Percentiles rank a stretch among this genome's conserved stretches.
phyloP scores from a whole-genome alignment of 1,140 invertebrate species.

The Bombus breviceps region DNA sequence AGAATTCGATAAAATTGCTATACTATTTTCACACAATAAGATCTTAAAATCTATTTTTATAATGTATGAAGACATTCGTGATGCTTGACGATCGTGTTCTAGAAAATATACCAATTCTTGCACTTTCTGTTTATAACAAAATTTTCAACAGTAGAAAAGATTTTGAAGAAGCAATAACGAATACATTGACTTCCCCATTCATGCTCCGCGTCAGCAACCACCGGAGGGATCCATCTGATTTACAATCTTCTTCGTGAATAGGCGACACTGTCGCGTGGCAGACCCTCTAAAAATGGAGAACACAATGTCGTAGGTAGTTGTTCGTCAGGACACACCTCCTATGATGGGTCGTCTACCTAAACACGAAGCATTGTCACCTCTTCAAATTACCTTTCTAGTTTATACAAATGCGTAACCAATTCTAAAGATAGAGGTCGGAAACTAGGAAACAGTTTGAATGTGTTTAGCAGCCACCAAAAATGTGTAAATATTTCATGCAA shows the following conservation, averaged over 20 bases:
- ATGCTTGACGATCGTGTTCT: not conserved
- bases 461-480: slow-evolving; percentile 79
- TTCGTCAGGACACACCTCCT: not conserved
- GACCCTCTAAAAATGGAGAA: not conserved
- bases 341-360: not conserved
- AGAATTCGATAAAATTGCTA: too few relatives aligned
- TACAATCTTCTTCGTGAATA: not conserved
- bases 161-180: not conserved
- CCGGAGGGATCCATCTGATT: not conserved
- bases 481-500: slow-evolving; percentile 78
- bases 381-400: not conserved
- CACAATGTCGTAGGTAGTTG: slow-evolving; percentile 20
- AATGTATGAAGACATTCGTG: too few relatives aligned
- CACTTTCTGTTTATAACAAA: not conserved
- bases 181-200: not conserved
- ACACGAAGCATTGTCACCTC: not conserved
- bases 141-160: not conserved
- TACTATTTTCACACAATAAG: not conserved
- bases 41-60: not conserved
- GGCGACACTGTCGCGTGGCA: slow-evolving; percentile 38
- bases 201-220: not conserved
- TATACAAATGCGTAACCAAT: slow-evolving; percentile 26
- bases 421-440: slow-evolving; percentile 33
- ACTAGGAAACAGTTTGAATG: slow-evolving; percentile 60
- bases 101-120: not conserved